Evolutionary conservation across 2,797 vertebrate genomes (phyloP).

Genomic region (Megalops cyprinoides): DNA sequence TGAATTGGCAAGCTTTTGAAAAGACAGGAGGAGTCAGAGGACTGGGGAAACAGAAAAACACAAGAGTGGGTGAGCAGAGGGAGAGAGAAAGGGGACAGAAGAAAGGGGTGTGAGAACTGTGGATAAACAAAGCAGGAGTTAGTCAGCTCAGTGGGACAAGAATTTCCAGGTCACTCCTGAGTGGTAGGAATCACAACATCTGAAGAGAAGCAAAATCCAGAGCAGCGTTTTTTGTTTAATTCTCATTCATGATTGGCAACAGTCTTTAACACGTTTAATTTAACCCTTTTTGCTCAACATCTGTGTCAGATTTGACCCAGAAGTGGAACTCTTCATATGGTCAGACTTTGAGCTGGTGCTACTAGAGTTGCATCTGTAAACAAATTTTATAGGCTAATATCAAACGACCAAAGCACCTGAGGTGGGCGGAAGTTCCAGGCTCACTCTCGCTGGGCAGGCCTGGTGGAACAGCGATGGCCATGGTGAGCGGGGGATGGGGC

Average conservation of each 20-base stretch:
- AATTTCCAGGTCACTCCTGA: slow-evolving; percentile 74
- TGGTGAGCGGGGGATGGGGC: slow-evolving; percentile 93
- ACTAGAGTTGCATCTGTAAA: not conserved
- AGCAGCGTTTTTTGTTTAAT: not conserved
- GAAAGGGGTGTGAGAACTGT: slow-evolving; percentile 23
- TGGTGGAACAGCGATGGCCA: slow-evolving; percentile 85
- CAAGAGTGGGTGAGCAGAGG: slow-evolving; percentile 24
- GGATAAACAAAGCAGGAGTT: slow-evolving; percentile 54
- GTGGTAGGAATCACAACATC: slow-evolving; percentile 58
- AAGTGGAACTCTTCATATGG: not conserved
- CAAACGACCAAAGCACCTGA: slow-evolving; percentile 9
- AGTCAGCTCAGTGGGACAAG: slow-evolving; percentile 41
- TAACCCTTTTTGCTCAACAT: not conserved
- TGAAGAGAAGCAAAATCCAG: not conserved
- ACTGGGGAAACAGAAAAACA: slow-evolving; percentile 12
- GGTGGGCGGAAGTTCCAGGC: slow-evolving; percentile 36
- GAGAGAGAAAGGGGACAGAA: not conserved
- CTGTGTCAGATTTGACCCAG: not conserved
- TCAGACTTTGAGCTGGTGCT: not conserved
- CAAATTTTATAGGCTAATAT: not conserved
- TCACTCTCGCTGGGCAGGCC: slow-evolving; percentile 56
- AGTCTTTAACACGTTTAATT: not conserved
- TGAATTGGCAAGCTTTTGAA: slow-evolving; percentile 5
- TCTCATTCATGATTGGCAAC: not conserved
- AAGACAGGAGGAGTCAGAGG: slow-evolving; percentile 32